Base-by-base conservation (phyloP, 2,113 vertebrate species). In the Pelecanoides urinatrix region DNA sequence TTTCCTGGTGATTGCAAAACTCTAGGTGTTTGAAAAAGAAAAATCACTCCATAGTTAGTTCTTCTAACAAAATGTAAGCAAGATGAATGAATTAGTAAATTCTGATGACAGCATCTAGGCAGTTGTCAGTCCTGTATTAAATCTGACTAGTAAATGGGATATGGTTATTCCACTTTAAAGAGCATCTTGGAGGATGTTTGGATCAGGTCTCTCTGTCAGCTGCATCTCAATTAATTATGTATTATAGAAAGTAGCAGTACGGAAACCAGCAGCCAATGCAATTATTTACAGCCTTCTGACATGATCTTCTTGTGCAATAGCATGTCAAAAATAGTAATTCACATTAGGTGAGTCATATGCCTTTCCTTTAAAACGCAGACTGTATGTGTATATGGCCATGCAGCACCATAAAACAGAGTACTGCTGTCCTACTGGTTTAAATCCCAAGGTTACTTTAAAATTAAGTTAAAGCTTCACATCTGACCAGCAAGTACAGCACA, bases 211-310 rank as follows among this genome's bases (percentile, higher is more conserved):
- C 56, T 62, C 68, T 45, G 21, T 91, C 73, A 52, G 42, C 44
- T 86, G 65, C 38, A 68, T 56, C 61, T 97, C 65, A 67, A 76
- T 91, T 97, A 92, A 88, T 93, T 93, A 79, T 91, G 25, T 78
- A 5, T 53, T 82, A 89, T 10, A 86, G 81, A 68, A 95, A 86
- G 80, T n/a, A 93, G 50, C 86, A 91, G n/a, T 50, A 61, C 8
- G 7, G 68, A 76, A 36, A 73, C 49, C 7, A 4, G 53, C 27
- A 88, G 71, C 27, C 77, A 93, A 10, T 47, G 50, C 77, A 91
- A 88, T 92, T 95, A 93, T 92, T 94, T 95, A 72, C 52, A 91
- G 76, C n/a, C 25, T 70, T 27, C 91, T 90, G 53, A 84, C 53
- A 90, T 4, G 16, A 47, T 56, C 53, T 55, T 77, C 55, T 45